These are phyloP conservation scores for Epizoanthus stellaris DNA, from an alignment of 92 coral and sea anemone genomes.

Conservation along the genomic window DNA sequence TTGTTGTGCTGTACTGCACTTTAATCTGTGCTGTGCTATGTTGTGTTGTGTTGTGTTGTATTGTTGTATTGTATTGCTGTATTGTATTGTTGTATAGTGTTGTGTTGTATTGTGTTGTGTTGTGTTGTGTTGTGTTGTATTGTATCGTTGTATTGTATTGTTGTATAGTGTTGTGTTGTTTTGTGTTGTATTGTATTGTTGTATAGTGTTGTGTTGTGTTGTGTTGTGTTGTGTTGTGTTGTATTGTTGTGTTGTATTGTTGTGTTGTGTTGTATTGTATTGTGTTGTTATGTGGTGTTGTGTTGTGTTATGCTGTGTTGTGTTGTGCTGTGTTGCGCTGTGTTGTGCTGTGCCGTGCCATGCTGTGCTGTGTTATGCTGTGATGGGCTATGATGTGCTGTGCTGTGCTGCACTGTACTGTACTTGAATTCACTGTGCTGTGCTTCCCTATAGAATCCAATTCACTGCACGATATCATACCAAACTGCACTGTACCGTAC, in stretches of 20 bases:
- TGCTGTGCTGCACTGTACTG: background rate
- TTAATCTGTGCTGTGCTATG: background rate
- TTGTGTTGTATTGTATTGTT: background rate
- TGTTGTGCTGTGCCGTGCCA: background rate
- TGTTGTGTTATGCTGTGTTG: background rate
- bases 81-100: background rate
- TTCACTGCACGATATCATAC: too few relatives aligned
- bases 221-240: background rate
- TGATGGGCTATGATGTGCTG: background rate
- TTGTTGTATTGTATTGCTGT: background rate
- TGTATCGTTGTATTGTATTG: too few relatives aligned
- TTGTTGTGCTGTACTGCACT: too few relatives aligned
- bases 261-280: too few relatives aligned
- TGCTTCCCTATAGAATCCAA: too few relatives aligned
- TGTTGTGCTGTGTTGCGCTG: background rate
- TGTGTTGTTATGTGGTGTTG: too few relatives aligned
- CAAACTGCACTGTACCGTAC: background rate
- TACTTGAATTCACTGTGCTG: background rate
- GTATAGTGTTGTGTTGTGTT: background rate
- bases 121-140: background rate
- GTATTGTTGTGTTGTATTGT: too few relatives aligned
- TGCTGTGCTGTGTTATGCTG: background rate
- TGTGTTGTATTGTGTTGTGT: background rate
- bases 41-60: background rate
- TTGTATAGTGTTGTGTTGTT: too few relatives aligned